These are phyloP conservation scores for Stegastes partitus DNA, from an alignment of 2,113 vertebrate genomes.

Conservation along the genomic window DNA sequence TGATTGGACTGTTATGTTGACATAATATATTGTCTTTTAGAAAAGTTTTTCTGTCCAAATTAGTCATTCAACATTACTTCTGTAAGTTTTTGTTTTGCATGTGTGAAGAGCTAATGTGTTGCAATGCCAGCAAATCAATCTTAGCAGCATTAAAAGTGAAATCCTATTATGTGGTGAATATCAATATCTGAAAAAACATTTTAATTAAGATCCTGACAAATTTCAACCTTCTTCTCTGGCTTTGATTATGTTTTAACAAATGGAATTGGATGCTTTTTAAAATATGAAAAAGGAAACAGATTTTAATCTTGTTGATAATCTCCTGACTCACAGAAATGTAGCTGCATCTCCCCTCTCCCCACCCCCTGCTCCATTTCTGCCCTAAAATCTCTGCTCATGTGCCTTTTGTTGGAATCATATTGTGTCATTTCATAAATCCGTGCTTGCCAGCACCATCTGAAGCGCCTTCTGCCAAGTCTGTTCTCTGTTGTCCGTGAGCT, in stretches of 20 bases:
- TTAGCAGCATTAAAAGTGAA: too few relatives aligned
- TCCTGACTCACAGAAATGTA: not conserved
- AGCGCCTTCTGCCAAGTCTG: constrained; percentile 37
- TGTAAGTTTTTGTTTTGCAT: too few relatives aligned
- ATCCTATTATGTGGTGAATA: not conserved
- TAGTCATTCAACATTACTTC: too few relatives aligned
- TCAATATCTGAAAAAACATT: not conserved
- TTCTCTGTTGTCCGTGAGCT: constrained; percentile 29
- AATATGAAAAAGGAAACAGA: not conserved
- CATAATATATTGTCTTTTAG: too few relatives aligned
- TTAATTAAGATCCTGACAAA: not conserved
- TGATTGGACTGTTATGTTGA: too few relatives aligned
- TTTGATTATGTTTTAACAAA: not conserved
- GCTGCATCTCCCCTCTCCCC: not conserved
- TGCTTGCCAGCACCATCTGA: constrained; percentile 30
- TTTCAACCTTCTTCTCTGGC: not conserved
- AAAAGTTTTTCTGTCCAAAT: too few relatives aligned
- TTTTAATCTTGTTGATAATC: not conserved
- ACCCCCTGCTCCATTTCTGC: not conserved
- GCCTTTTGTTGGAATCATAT: constrained; percentile 18
- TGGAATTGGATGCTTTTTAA: not conserved
- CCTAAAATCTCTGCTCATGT: not conserved
- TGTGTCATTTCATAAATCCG: constrained; percentile 26
- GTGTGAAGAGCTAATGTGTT: too few relatives aligned
- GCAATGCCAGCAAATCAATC: too few relatives aligned